These are phyloP conservation scores for Tinamus major DNA, from an alignment of 2,797 vertebrate genomes.

Conservation along the genomic window DNA sequence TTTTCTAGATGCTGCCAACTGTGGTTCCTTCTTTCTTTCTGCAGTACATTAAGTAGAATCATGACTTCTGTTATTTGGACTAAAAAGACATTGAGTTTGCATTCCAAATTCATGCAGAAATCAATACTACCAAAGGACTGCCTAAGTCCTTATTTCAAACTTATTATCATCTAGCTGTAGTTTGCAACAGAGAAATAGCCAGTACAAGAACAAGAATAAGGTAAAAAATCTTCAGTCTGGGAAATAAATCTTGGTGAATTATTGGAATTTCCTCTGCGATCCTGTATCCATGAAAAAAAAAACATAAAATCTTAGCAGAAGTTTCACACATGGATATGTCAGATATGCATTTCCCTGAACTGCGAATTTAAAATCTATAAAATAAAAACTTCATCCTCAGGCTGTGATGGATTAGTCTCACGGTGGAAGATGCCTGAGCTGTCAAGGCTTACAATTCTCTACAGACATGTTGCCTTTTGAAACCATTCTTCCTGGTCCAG, in stretches of 20 bases:
- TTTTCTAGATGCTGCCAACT: slow-evolving; percentile 51
- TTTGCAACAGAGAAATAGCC: neutral
- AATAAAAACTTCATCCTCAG: neutral
- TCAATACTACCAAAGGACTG: slow-evolving; percentile 19
- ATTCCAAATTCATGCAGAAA: slow-evolving; percentile 54
- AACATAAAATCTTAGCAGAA: neutral
- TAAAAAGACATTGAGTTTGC: slow-evolving; percentile 18
- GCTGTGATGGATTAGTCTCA: neutral
- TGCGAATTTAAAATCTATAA: neutral
- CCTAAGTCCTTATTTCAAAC: neutral
- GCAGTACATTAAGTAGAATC: slow-evolving; percentile 49
- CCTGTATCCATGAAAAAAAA: neutral
- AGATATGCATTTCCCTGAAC: neutral
- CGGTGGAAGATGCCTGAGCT: neutral
- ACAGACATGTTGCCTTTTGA: neutral
- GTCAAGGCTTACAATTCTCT: neutral
- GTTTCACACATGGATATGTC: neutral
- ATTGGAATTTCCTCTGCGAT: neutral
- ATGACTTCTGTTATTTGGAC: slow-evolving; percentile 50
- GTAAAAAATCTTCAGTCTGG: neutral
- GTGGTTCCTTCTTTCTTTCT: slow-evolving; percentile 34
- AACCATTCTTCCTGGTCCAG: neutral
- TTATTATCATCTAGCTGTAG: neutral
- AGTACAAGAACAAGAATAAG: neutral
- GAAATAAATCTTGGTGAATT: slow-evolving; percentile 1